phyloP scores from a whole-genome alignment of 1,140 invertebrate genomes.

The Drosophila nigrodunni region DNA sequence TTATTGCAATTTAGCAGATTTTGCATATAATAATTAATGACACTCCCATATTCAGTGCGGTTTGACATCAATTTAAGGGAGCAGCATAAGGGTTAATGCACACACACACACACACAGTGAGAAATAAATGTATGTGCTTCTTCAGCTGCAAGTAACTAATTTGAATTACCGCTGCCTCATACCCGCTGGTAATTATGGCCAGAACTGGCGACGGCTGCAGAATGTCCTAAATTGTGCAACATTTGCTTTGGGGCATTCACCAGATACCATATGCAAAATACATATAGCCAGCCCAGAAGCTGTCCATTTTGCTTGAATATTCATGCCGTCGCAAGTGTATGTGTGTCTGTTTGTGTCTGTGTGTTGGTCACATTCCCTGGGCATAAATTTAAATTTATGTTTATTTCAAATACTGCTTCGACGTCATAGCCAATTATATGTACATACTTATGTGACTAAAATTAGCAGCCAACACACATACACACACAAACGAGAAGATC shows the following conservation, averaged over 20 bases:
- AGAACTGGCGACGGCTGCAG: conserved; percentile 55
- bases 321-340: conserved; percentile 43
- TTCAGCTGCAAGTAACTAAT: conserved; percentile 61
- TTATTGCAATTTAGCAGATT: conserved; percentile 78
- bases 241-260: conserved; percentile 62
- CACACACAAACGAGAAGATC: not conserved
- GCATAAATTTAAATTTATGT: conserved; percentile 71
- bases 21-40: conserved; percentile 82
- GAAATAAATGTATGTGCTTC: not conserved
- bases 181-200: conserved; percentile 64
- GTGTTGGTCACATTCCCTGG: conserved; percentile 17
- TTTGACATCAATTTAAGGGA: conserved; percentile 68
- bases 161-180: conserved; percentile 62
- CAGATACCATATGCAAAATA: not conserved
- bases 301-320: conserved; percentile 60
- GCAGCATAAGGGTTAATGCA: no score
- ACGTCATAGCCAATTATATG: conserved; percentile 32
- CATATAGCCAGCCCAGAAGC: conserved; percentile 36
- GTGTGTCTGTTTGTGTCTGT: not conserved
- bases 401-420: conserved; percentile 47
- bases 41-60: conserved; percentile 54
- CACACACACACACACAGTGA: conserved; percentile 8
- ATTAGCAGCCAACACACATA: conserved; percentile 7
- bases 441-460: conserved; percentile 14
- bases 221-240: conserved; percentile 79